These are phyloP conservation scores for Drosophila rellima DNA, from an alignment of 2,888 invertebrate species.

Conservation along the genomic window DNA sequence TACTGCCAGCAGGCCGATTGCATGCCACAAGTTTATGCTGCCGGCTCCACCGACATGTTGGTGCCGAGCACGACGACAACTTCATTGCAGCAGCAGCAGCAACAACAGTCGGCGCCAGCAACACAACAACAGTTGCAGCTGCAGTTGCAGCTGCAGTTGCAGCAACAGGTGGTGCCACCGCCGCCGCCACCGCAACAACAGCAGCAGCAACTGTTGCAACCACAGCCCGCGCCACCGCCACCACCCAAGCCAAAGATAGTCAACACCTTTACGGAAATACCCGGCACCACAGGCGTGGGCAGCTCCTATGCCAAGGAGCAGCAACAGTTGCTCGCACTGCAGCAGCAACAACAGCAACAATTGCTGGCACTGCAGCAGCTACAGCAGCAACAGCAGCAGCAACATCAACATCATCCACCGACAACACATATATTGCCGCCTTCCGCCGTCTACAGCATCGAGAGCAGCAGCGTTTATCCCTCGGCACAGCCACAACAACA, in stretches of 20 bases:
- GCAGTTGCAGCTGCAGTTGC: conserved; percentile 64
- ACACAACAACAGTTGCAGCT: conserved; percentile 56
- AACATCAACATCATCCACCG: conserved; percentile 77
- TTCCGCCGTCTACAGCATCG: conserved; percentile 85
- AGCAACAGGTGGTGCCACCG: conserved; percentile 58
- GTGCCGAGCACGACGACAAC: conserved; percentile 37
- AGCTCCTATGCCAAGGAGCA: conserved; percentile 84
- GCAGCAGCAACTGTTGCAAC: conserved; percentile 71
- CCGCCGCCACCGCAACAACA: conserved; percentile 56
- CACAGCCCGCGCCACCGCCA: conserved; percentile 80
- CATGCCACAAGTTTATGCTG: conserved; percentile 78
- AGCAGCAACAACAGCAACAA: conserved; percentile 72
- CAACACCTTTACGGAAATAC: conserved; percentile 85
- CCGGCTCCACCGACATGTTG: conserved; percentile 65
- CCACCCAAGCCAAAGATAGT: conserved; percentile 83
- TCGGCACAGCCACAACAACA: conserved; percentile 48
- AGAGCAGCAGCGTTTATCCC: conserved; percentile 74
- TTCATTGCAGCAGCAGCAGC: conserved; percentile 27
- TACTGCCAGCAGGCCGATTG: conserved; percentile 85
- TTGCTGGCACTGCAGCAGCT: conserved; percentile 63
- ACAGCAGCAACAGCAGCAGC: conserved; percentile 65
- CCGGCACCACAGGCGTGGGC: conserved; percentile 85
- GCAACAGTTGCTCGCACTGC: conserved; percentile 58
- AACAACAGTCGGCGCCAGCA: conserved; percentile 39
- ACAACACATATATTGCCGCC: conserved; percentile 84